A percentile compares a stretch with the other conserved stretches of the same genome.
These are phyloP conservation scores for Plagodis dolabraria DNA, from an alignment of 2,888 invertebrate genomes.

Conservation along the genomic window DNA sequence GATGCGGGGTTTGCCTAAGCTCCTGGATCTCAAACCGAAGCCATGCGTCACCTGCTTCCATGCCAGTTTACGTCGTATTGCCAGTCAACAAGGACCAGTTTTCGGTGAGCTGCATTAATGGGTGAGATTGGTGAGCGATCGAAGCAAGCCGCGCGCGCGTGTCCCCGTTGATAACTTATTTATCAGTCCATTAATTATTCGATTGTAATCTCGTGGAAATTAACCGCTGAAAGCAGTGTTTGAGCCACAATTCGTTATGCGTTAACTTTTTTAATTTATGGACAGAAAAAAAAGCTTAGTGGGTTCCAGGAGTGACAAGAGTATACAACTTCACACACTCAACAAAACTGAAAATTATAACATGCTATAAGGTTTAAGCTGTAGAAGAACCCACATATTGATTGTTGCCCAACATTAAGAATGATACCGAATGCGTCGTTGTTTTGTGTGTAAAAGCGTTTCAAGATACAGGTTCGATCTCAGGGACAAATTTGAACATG, in stretches of 20 bases:
- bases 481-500: too few relatives aligned
- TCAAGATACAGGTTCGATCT: too few relatives aligned
- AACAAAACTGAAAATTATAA: too few relatives aligned
- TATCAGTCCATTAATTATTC: slow-evolving; percentile 21
- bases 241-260: not conserved
- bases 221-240: slow-evolving; percentile 1
- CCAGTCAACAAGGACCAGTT: not conserved
- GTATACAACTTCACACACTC: too few relatives aligned
- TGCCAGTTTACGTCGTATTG: slow-evolving; percentile 2
- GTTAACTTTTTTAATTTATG: too few relatives aligned
- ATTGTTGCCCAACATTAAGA: too few relatives aligned
- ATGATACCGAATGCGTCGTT: too few relatives aligned
- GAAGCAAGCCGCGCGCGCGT: slow-evolving; percentile 11
- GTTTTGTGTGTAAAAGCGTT: too few relatives aligned
- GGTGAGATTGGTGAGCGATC: slow-evolving; percentile 10
- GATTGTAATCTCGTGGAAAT: slow-evolving; percentile 20
- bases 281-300: too few relatives aligned
- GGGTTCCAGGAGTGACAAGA: too few relatives aligned
- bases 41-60: slow-evolving; percentile 6
- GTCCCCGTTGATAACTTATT: slow-evolving; percentile 18
- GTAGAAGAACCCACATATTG: too few relatives aligned
- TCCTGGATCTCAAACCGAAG: slow-evolving; percentile 15
- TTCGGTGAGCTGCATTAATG: not conserved
- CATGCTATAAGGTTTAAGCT: too few relatives aligned
- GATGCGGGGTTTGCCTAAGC: slow-evolving; percentile 21